Conservation (phyloP, 53 echinoderm and acorn worm species). For the Stichopus horrens region DNA sequence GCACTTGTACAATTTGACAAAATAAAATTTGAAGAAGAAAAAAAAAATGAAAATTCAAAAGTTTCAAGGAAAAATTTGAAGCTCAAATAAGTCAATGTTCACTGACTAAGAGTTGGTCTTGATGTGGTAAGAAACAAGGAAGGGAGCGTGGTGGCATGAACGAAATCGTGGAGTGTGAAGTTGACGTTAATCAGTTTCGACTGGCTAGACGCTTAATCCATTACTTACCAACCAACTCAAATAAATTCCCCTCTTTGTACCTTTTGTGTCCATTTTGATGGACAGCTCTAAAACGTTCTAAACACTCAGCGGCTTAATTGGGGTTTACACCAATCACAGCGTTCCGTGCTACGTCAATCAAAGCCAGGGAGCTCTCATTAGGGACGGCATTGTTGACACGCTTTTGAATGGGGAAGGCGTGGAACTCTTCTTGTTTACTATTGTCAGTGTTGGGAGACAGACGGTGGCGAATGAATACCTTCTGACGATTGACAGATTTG, state of each 20-base stretch:
- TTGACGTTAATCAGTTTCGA: not conserved
- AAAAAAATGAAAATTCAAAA: too few relatives aligned
- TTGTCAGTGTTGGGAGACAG: not conserved
- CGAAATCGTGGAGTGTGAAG: not conserved
- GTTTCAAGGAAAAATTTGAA: too few relatives aligned
- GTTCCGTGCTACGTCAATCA: conserved; percentile 15
- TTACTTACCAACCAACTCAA: not conserved
- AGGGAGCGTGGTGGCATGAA: too few relatives aligned
- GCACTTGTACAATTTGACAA: conserved; percentile 2
- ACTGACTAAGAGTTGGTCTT: too few relatives aligned
- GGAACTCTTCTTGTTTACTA: conserved; percentile 22
- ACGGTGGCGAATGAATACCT: not conserved
- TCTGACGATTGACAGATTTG: conserved; percentile 25
- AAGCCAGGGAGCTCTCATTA: conserved; percentile 4
- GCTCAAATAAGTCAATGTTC: too few relatives aligned
- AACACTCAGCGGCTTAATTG: conserved; percentile 9
- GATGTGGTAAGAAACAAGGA: not conserved
- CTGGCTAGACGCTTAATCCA: conserved; percentile 2
- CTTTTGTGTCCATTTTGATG: conserved; percentile 22
- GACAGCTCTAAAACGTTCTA: conserved; percentile 23
- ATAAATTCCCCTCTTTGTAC: conserved; percentile 25
- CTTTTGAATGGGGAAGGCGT: conserved; percentile 45
- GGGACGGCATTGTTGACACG: conserved; percentile 37
- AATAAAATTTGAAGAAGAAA: not conserved
- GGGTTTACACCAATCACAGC: conserved; percentile 23